Evolutionary conservation across 2,113 vertebrate species (phyloP).

Genomic region (Rhabdomys dilectus): DNA sequence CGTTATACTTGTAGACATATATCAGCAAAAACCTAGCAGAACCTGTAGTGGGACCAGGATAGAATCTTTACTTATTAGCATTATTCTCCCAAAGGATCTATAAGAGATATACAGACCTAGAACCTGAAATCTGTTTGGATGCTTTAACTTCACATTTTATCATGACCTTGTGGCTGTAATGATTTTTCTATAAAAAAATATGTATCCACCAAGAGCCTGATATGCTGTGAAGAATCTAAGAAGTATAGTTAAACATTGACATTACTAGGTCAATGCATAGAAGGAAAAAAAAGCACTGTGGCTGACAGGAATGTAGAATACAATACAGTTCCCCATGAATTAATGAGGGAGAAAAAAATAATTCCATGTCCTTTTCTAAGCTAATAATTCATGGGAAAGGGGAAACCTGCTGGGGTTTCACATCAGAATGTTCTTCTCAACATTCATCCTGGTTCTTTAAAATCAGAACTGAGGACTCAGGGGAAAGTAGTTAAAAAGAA

Average conservation of each 20-base stretch:
- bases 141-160: constrained; percentile 7
- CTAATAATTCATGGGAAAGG: constrained; percentile 52
- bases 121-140: background rate
- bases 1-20: background rate
- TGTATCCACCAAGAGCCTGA: background rate
- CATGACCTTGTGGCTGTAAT: background rate
- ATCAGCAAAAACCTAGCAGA: background rate
- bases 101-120: background rate
- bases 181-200: background rate
- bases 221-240: background rate
- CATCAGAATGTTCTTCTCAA: constrained; percentile 29
- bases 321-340: constrained; percentile 16
- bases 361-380: background rate
- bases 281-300: background rate
- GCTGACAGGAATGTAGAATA: constrained; percentile 11
- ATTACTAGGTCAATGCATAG: constrained; percentile 52
- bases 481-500: background rate
- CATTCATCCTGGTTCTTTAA: constrained; percentile 9
- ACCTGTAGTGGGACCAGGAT: background rate
- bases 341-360: constrained; percentile 40
- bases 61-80: background rate
- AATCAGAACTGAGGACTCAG: background rate
- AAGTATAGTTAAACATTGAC: constrained; percentile 35
- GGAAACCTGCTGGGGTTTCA: background rate
- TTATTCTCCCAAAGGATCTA: background rate